Conservation (phyloP, 2,888 invertebrate genomes). For the Prosopocoilus inquinatus region DNA sequence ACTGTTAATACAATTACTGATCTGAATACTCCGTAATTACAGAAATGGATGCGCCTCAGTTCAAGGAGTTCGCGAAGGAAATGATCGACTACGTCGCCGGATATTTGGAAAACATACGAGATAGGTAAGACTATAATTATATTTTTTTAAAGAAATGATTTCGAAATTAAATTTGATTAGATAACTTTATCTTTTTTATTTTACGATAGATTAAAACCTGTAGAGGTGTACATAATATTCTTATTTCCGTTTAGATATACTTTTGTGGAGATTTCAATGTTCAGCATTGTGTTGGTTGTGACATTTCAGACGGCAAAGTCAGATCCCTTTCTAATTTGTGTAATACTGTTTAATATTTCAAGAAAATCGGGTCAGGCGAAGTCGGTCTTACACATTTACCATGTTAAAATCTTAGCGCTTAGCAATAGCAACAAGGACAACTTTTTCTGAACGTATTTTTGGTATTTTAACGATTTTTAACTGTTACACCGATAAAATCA, state of each 20-base stretch:
- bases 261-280: background rate
- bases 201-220: background rate
- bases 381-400: too few species aligned
- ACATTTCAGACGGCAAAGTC: too few species aligned
- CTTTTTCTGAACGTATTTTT: too few species aligned
- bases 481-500: too few species aligned
- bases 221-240: background rate
- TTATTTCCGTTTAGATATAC: too few species aligned
- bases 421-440: too few species aligned
- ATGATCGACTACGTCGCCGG: constrained; percentile 94
- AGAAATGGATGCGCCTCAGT: constrained; percentile 77
- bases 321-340: too few species aligned
- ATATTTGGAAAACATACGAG: constrained; percentile 91
- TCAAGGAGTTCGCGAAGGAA: constrained; percentile 85
- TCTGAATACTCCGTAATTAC: constrained; percentile 23
- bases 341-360: too few species aligned
- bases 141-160: too few species aligned
- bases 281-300: background rate
- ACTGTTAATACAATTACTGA: constrained; percentile 10
- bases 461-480: too few species aligned
- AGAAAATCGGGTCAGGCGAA: too few species aligned
- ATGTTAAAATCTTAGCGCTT: too few species aligned
- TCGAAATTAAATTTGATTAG: background rate
- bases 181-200: background rate
- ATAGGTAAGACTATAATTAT: constrained; percentile 62